phyloP scores from a whole-genome alignment of 2,113 vertebrate genomes.

The Narcine bancroftii region DNA sequence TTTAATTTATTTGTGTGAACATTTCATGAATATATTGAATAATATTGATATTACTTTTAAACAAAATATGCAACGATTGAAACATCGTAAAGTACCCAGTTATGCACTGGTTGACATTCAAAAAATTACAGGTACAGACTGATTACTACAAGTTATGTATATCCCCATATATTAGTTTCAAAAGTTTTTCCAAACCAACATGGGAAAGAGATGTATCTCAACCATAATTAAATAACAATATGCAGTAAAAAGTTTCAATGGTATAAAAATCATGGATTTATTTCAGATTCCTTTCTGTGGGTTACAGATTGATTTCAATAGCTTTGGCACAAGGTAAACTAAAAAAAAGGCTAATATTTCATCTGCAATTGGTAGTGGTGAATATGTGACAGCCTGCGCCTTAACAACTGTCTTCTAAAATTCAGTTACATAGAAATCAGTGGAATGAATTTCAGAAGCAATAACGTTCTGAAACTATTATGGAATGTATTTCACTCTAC shows the following conservation, averaged over 20 bases:
- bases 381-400: no score
- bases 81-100: background rate
- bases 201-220: background rate
- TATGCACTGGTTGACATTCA: background rate
- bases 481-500: no score
- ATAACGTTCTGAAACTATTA: no score
- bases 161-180: background rate
- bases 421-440: no score
- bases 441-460: no score
- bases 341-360: no score
- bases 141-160: background rate
- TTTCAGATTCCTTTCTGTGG: no score
- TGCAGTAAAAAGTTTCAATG: background rate
- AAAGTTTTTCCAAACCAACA: background rate
- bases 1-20: background rate
- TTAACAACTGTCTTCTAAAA: no score
- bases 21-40: background rate
- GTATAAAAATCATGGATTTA: no score
- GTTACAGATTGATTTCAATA: no score
- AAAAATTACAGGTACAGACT: background rate
- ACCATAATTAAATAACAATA: background rate
- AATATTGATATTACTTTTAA: background rate
- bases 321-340: no score
- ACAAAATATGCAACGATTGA: background rate
- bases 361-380: no score